Conservation (phyloP, 2,797 vertebrate species). For the Bufotes viridis region DNA sequence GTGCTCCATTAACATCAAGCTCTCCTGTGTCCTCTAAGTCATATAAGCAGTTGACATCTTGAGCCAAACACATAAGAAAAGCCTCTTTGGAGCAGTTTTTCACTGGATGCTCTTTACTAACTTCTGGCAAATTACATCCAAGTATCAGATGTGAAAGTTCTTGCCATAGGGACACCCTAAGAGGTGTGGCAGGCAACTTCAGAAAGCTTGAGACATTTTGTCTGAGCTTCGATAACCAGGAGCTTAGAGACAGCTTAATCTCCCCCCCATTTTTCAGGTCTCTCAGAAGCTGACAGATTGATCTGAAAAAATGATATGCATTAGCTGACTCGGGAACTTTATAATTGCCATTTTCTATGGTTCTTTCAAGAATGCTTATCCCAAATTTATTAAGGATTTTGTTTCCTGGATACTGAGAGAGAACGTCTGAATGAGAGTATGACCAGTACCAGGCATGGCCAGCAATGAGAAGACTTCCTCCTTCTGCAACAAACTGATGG, state of each 20-base stretch:
- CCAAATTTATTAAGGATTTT: conserved; percentile 76
- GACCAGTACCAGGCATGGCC: conserved; percentile 88
- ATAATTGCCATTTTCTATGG: conserved; percentile 57
- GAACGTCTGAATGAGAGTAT: conserved; percentile 67
- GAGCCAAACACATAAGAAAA: conserved; percentile 70
- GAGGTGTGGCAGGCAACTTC: conserved; percentile 69
- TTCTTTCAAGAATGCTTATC: conserved; percentile 72
- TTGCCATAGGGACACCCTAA: conserved; percentile 66
- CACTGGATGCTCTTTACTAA: conserved; percentile 68
- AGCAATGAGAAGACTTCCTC: conserved; percentile 84
- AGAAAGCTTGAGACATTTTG: conserved; percentile 70
- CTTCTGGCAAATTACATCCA: conserved; percentile 65
- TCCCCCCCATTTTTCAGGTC: conserved; percentile 65
- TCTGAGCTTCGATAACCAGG: conserved; percentile 69
- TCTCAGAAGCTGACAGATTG: conserved; percentile 68
- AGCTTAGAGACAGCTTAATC: conserved; percentile 65
- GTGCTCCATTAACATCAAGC: conserved; percentile 13
- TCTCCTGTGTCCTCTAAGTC: conserved; percentile 57
- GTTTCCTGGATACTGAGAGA: conserved; percentile 74
- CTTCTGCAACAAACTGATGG: conserved; percentile 76
- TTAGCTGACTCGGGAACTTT: conserved; percentile 52
- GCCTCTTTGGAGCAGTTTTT: conserved; percentile 71
- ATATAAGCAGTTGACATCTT: conserved; percentile 64
- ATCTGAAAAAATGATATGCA: conserved; percentile 73
- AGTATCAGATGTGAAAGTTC: conserved; percentile 70